A percentile compares a stretch with the other conserved stretches of the same genome.
phyloP scores from a whole-genome alignment of 2,797 vertebrate genomes.

The Aphelocoma californica region DNA sequence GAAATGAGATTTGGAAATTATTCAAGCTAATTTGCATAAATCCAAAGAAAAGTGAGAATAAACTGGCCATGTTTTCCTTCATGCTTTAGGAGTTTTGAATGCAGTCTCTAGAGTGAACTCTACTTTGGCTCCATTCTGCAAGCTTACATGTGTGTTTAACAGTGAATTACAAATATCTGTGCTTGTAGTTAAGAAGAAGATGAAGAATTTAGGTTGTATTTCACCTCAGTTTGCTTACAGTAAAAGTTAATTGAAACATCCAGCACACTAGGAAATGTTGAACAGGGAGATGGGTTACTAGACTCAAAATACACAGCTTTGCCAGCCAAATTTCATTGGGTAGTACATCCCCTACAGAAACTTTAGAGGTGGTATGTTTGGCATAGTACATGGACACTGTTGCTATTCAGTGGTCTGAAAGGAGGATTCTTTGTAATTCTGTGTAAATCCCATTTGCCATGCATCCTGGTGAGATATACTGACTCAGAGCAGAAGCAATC shows the following conservation, averaged over 20 bases:
- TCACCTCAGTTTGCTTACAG: background rate
- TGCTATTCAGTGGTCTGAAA: constrained; percentile 23
- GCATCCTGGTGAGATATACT: background rate
- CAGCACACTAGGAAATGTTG: background rate
- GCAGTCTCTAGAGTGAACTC: background rate
- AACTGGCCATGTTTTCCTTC: background rate
- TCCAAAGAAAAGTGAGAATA: background rate
- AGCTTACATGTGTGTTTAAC: background rate
- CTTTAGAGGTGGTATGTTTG: background rate
- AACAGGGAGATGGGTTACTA: background rate
- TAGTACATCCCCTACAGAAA: background rate
- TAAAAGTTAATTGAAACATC: background rate
- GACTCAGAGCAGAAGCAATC: background rate
- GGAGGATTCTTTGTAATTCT: background rate
- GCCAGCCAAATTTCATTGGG: background rate
- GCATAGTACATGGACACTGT: background rate
- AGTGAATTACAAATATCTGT: background rate
- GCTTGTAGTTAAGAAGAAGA: background rate
- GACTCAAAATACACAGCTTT: background rate
- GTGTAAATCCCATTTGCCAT: background rate
- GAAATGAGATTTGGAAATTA: constrained; percentile 32
- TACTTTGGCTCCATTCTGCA: background rate
- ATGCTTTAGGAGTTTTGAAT: background rate
- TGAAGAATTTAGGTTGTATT: background rate
- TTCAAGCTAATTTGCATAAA: constrained; percentile 39